Conservation (phyloP, 2,888 invertebrate genomes). For the Gari tellinella region DNA sequence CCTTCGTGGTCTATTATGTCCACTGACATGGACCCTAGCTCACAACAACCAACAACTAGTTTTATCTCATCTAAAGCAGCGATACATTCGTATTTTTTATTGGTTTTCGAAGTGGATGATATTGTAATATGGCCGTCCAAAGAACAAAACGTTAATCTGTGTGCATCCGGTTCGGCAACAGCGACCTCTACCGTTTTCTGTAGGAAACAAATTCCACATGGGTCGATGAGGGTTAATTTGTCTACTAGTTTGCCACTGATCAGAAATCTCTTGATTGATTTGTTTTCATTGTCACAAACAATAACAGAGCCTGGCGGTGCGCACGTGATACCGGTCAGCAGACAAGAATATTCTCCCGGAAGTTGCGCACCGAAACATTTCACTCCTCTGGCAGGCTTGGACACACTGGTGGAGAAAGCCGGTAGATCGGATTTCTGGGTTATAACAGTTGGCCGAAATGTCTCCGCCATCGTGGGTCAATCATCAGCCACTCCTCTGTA, state of each 20-base stretch:
- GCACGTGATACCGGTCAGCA: conserved; percentile 57
- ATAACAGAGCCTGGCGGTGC: conserved; percentile 33
- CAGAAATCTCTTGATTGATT: conserved; percentile 58
- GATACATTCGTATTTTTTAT: conserved; percentile 63
- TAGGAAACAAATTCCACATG: conserved; percentile 59
- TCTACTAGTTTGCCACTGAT: conserved; percentile 49
- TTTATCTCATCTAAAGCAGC: conserved; percentile 53
- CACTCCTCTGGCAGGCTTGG: conserved; percentile 2
- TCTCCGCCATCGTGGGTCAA: conserved; percentile 23
- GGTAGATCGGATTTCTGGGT: conserved; percentile 49
- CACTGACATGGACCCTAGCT: conserved; percentile 52
- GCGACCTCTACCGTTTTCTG: conserved; percentile 50
- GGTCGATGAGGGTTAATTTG: conserved; percentile 52
- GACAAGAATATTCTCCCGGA: conserved; percentile 52
- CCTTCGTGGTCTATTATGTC: conserved; percentile 61
- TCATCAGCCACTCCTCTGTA: too few relatives aligned
- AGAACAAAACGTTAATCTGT: conserved; percentile 58
- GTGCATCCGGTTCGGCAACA: conserved; percentile 60
- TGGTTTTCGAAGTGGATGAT: conserved; percentile 50
- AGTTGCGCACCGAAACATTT: conserved; percentile 48
- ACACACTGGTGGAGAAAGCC: conserved; percentile 5
- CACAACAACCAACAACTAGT: conserved; percentile 63
- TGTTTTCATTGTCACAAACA: conserved; percentile 66
- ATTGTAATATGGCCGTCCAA: conserved; percentile 45
- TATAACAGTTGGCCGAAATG: conserved; percentile 27